Evolutionary conservation across 1,140 invertebrate genomes (phyloP), one percentile per base, ranked within the genome.

Genomic region (Aleiodes sp.): DNA sequence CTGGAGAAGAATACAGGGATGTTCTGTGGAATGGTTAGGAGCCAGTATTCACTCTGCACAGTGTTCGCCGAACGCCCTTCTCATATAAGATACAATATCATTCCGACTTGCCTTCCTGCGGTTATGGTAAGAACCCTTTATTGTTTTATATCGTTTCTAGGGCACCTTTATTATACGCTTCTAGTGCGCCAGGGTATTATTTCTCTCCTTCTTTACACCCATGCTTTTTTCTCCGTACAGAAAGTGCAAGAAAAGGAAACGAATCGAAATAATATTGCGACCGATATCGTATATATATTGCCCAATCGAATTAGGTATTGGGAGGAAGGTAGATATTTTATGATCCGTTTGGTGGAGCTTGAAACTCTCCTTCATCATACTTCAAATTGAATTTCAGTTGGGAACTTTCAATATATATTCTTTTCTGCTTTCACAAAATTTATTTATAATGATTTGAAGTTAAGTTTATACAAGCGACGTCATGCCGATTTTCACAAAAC

Each of bases 61-160:
- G 9, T 29, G 8, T 35, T 64, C 70, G 66, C 64, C 14, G 33
- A n/a, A 16, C 46, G 65, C 12, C 52, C 68, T 56, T 68, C 69
- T 63, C 71, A 71, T 70, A 73, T 64, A 65, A 73, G 75, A 80
- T 79, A 80, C 78, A 79, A 79, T 79, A 80, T 79, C 74, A 74
- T 68, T 57, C 65, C 63, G 62, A 71, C 65, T 72, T 37, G 57
- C 68, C 70, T 61, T 69, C 39, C 68, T 71, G 73, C 75, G 78
- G 78, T 80, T 80, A 78, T 79, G 74, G 77, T 76, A 78, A 78
- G 73, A 76, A 78, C 74, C 78, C 75, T 78, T 80, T 80, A 80
- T 81, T 79, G 80, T 80, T 82, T 80, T 80, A 82, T 80, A 81
- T 80, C 80, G 80, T 82, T 82, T 80, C 78, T 73, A 72, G 59